Conservation (phyloP, 2,113 vertebrate species). For the Misgurnus anguillicaudatus region DNA sequence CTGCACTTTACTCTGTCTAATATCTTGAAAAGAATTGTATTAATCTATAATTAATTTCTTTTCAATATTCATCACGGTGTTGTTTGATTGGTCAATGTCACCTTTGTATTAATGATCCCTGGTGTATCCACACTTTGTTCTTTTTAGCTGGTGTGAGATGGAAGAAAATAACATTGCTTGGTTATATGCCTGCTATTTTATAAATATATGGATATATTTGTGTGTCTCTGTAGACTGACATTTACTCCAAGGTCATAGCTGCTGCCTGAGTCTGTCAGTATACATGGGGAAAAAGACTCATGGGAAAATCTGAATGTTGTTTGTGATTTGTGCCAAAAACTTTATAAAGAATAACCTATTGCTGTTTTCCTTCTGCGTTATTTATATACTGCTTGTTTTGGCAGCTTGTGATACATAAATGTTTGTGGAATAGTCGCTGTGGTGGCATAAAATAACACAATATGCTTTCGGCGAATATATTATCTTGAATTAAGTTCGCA, state of each 20-base stretch:
- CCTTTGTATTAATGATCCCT: too few species aligned
- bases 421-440: neutral
- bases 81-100: too few species aligned
- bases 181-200: neutral
- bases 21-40: too few species aligned
- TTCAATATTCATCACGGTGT: too few species aligned
- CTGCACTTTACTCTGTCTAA: too few species aligned
- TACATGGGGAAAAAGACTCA: neutral
- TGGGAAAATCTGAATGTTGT: constrained; percentile 34
- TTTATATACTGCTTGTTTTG: neutral
- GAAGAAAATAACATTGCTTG: neutral
- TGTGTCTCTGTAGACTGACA: neutral
- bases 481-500: too few species aligned
- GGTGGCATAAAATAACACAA: neutral
- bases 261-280: neutral
- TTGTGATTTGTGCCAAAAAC: constrained; percentile 1
- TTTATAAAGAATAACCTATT: neutral
- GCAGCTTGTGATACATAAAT: constrained; percentile 3
- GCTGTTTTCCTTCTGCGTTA: neutral
- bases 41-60: too few species aligned
- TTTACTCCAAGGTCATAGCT: constrained; percentile 20
- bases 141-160: neutral
- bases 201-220: constrained; percentile 18
- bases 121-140: neutral
- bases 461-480: too few species aligned